Base-by-base conservation (phyloP, 2,797 vertebrate species). In the Alosa sapidissima region DNA sequence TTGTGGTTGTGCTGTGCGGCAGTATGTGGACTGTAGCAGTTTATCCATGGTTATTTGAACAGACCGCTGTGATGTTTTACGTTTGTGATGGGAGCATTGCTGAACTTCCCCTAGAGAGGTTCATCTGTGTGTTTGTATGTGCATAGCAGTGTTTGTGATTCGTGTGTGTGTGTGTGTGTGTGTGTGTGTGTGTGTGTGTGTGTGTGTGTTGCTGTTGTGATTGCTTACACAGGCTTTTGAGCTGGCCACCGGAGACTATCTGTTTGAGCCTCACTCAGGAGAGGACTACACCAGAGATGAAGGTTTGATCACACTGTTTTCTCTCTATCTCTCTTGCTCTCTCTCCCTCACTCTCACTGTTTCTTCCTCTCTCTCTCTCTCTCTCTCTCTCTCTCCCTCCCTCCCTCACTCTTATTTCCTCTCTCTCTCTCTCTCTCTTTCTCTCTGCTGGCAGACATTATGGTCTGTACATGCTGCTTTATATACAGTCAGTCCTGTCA, bases 241-340 rank as follows among this genome's bases (percentile, higher is more conserved):
- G 92, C 89, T 99, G 90, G 98, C 98, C 9, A 99, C 98, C 0
- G 98, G 98, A 55, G 98, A 99, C 89, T 99, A 99, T 84, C 91
- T 99, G 84, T 99, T 99, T 6, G 98, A 99, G 65, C 98, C 98
- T 65, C 98, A 99, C 87, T 99, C 98, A 21, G 98, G 98, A 81
- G 98, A 99, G 89, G 98, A 99, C 85, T 99, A 99, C 93, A 97
- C 97, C 28, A 94, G 98, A 88, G 98, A 99, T 87, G 98, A 99
- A 98, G 98, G 97, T 95, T 55, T 47, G 86, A 49, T 8, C 96
- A 49, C 24, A 11, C n/a, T 49, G 6, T 33, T 68, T n/a, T 49
- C 9, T 33, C 68, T 33, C 7, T 14, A 2, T 75, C 45, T 28
- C n/a, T 68, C 24, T 33, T 28, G 8, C 9, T 2, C 62, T 28